phyloP scores from a whole-genome alignment of 2,888 invertebrate genomes.

The Piscicola geometra region DNA sequence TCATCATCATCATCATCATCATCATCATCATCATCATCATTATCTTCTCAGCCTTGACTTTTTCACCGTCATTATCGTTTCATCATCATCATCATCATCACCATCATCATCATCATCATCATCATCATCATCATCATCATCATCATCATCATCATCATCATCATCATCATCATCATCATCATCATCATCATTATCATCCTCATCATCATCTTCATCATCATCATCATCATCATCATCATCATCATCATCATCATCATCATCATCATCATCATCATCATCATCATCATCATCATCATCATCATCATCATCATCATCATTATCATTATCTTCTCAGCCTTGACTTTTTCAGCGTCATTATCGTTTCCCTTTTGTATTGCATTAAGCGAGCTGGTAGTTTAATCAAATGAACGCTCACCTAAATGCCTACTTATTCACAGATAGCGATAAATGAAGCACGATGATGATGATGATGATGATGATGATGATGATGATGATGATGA shows the following conservation, averaged over 20 bases:
- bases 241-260: constrained; percentile 20
- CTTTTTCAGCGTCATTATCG: too few species aligned
- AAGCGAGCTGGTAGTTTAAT: too few species aligned
- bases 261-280: not conserved
- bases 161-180: constrained; percentile 10
- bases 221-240: constrained; percentile 25
- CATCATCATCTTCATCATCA: constrained; percentile 10
- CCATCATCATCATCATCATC: constrained; percentile 16
- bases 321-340: too few species aligned
- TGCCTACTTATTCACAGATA: too few species aligned
- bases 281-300: not conserved
- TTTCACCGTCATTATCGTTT: not conserved
- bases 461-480: constrained; percentile 21
- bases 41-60: not conserved
- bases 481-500: constrained; percentile 27
- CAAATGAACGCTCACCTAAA: too few species aligned
- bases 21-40: constrained; percentile 19
- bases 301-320: not conserved
- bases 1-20: not conserved
- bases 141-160: constrained; percentile 9
- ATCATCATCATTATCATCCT: constrained; percentile 4
- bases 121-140: constrained; percentile 26
- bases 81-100: not conserved
- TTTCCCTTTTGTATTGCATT: too few species aligned
- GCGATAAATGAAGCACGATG: too few species aligned